These are phyloP conservation scores for Leptoteleia sp. DNA, from an alignment of 1,140 invertebrate genomes.

Conservation along the genomic window DNA sequence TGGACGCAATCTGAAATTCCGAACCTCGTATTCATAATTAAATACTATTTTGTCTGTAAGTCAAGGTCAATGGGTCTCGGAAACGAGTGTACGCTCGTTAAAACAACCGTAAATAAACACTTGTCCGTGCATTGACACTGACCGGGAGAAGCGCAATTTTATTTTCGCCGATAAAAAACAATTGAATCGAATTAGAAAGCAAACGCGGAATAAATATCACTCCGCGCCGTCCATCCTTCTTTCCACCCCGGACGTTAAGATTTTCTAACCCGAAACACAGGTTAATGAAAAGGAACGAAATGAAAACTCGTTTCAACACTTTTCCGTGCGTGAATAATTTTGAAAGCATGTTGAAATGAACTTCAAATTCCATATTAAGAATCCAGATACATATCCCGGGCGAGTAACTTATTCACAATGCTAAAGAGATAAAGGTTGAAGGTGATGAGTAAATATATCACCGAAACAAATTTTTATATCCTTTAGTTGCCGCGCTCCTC, in stretches of 20 bases:
- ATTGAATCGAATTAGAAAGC: neutral
- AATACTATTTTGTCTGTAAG: constrained; percentile 14
- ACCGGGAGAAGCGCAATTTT: too few relatives aligned
- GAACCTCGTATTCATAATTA: constrained; percentile 4
- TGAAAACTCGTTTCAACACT: too few relatives aligned
- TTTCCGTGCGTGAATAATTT: too few relatives aligned
- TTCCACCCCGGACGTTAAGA: too few relatives aligned
- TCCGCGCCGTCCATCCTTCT: neutral
- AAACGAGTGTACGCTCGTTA: constrained; percentile 6
- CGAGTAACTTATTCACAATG: constrained; percentile 14
- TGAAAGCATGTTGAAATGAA: neutral
- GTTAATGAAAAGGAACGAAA: too few relatives aligned
- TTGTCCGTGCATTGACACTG: constrained; percentile 16
- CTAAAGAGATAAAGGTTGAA: constrained; percentile 24
- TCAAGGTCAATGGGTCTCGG: constrained; percentile 22
- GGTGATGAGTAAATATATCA: constrained; percentile 14
- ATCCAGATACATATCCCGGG: constrained; percentile 1
- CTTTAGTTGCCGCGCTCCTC: too few relatives aligned
- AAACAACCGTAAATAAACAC: constrained; percentile 14
- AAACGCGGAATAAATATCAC: neutral
- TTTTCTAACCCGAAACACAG: too few relatives aligned
- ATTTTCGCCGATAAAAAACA: too few relatives aligned
- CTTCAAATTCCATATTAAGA: neutral
- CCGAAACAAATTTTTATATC: too few relatives aligned
- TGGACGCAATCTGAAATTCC: neutral